Conservation (phyloP, 2,113 vertebrate species). For the Pteronura brasiliensis region DNA sequence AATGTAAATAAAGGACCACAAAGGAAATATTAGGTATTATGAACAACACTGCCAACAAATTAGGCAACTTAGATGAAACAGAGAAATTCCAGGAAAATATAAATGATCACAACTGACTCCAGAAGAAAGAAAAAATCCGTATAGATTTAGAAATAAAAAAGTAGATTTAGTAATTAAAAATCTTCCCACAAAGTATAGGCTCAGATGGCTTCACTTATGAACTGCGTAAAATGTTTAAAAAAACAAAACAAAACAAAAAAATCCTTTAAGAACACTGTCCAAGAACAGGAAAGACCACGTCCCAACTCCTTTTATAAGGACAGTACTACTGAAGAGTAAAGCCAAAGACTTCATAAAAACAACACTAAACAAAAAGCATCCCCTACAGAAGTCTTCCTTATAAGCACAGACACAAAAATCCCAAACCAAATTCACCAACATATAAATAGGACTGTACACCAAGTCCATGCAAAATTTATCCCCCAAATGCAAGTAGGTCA, state of each 20-base stretch:
- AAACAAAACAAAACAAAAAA: background rate
- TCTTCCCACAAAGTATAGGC: background rate
- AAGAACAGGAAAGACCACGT: background rate
- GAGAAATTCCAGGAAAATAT: background rate
- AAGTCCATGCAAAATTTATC: background rate
- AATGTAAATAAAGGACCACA: background rate
- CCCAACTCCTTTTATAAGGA: background rate
- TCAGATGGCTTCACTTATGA: background rate
- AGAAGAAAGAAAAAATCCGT: background rate
- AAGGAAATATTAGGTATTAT: background rate
- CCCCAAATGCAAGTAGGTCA: background rate
- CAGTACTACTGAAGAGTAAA: background rate
- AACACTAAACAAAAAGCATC: background rate
- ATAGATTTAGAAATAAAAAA: background rate
- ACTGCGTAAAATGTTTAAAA: background rate
- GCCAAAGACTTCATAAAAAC: background rate
- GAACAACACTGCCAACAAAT: background rate
- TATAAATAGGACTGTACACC: background rate
- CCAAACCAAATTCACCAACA: background rate
- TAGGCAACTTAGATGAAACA: background rate
- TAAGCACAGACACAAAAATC: background rate
- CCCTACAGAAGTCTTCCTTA: background rate
- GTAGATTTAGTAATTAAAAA: background rate
- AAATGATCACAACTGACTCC: background rate
- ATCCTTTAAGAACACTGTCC: background rate